Evolutionary conservation across 2,797 vertebrate genomes (phyloP).

Genomic region (Galago senegalensis): DNA sequence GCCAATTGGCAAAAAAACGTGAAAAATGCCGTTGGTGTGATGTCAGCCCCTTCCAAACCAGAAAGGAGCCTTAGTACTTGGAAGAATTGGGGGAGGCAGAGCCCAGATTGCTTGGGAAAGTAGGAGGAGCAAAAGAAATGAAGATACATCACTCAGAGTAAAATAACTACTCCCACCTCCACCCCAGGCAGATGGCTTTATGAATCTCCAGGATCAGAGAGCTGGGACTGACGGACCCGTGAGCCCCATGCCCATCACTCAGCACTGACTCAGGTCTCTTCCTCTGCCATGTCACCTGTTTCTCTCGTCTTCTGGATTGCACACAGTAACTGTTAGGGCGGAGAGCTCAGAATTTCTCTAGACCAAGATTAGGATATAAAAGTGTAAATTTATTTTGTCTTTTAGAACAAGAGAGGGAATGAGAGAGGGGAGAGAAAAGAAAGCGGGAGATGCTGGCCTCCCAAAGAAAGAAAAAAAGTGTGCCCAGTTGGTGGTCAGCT

Average conservation of each 20-base stretch:
- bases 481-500: no score
- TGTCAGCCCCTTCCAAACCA: not conserved
- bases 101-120: not conserved
- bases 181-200: not conserved
- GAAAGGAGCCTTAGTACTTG: not conserved
- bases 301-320: not conserved
- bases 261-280: not conserved
- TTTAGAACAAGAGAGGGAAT: no score
- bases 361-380: no score
- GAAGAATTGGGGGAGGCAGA: not conserved
- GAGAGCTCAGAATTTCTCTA: no score
- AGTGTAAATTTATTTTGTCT: no score
- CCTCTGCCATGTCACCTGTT: not conserved
- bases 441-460: no score
- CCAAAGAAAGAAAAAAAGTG: no score
- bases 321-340: no score
- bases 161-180: not conserved
- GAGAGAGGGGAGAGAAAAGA: no score
- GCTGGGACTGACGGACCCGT: not conserved
- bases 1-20: not conserved
- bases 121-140: not conserved
- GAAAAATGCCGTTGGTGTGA: not conserved
- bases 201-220: not conserved
- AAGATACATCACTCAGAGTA: not conserved
- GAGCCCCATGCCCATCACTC: not conserved